These are phyloP conservation scores for Caenorhabditis panamensis DNA, from an alignment of 2,888 invertebrate genomes.

Conservation along the genomic window DNA sequence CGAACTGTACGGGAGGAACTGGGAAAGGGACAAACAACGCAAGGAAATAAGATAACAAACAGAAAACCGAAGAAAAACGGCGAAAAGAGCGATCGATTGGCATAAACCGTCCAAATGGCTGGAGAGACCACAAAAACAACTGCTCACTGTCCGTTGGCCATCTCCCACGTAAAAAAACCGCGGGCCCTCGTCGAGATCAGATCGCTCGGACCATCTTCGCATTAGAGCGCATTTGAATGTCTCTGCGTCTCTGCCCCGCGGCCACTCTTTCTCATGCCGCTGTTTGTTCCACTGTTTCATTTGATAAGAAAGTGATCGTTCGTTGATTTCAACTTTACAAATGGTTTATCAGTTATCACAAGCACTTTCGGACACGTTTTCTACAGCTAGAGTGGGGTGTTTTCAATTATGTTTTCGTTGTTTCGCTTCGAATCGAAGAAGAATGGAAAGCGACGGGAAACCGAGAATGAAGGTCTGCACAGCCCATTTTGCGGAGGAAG, in stretches of 20 bases:
- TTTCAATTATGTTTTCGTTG: conserved; percentile 57
- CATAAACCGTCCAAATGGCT: neutral
- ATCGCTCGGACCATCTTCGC: conserved; percentile 7
- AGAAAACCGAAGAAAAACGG: neutral
- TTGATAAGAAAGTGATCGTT: conserved; percentile 48
- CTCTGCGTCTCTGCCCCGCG: conserved; percentile 27
- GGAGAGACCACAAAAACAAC: neutral
- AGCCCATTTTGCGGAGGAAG: conserved; percentile 77
- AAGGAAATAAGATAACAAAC: neutral
- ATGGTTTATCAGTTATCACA: conserved; percentile 28
- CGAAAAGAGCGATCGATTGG: conserved; percentile 3
- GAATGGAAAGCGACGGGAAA: conserved; percentile 75
- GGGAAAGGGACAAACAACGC: conserved; percentile 1
- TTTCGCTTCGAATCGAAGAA: conserved; percentile 47
- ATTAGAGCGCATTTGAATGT: conserved; percentile 15
- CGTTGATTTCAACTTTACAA: conserved; percentile 20
- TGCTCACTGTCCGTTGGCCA: conserved; percentile 13
- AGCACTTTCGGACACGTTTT: conserved; percentile 36
- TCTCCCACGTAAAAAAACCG: conserved; percentile 11
- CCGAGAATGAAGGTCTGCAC: conserved; percentile 78
- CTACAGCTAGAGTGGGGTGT: conserved; percentile 14
- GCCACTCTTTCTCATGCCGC: conserved; percentile 2
- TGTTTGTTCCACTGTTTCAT: conserved; percentile 39
- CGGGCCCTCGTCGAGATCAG: conserved; percentile 13
- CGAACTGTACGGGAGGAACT: neutral